Conservation (phyloP, 2,113 vertebrate species). For the Engraulis encrasicolus region DNA sequence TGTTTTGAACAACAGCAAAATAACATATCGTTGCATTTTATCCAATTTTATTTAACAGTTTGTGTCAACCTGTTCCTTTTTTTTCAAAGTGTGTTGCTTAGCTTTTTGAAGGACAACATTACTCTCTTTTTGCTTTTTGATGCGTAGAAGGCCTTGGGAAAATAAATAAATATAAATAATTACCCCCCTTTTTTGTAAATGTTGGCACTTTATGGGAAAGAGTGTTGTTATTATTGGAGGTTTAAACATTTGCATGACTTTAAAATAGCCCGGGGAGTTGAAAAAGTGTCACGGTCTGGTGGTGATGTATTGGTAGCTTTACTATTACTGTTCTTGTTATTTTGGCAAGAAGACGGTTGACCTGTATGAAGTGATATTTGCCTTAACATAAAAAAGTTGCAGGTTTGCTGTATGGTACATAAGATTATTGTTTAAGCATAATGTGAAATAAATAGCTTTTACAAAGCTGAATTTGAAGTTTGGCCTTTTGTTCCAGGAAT, state of each 20-base stretch:
- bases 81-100: not conserved
- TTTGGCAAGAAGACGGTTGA: constrained; percentile 16
- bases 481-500: no score
- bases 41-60: not conserved
- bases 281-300: constrained; percentile 36
- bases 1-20: not conserved
- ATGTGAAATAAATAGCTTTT: constrained; percentile 75
- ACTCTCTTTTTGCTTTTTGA: not conserved
- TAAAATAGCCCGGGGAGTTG: not conserved
- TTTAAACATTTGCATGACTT: not conserved
- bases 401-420: constrained; percentile 59
- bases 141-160: not conserved
- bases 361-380: constrained; percentile 33
- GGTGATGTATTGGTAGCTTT: constrained; percentile 42
- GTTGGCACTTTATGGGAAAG: constrained; percentile 19
- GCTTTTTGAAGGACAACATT: not conserved
- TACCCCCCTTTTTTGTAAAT: constrained; percentile 5
- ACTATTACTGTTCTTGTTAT: constrained; percentile 20
- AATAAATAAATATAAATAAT: not conserved
- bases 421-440: constrained; percentile 64
- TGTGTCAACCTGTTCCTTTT: not conserved
- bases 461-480: constrained; percentile 57
- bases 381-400: constrained; percentile 49
- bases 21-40: not conserved
- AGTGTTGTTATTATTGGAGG: not conserved